Evolutionary conservation across 2,888 invertebrate species (phyloP).

Genomic region (Acronicta aceris): DNA sequence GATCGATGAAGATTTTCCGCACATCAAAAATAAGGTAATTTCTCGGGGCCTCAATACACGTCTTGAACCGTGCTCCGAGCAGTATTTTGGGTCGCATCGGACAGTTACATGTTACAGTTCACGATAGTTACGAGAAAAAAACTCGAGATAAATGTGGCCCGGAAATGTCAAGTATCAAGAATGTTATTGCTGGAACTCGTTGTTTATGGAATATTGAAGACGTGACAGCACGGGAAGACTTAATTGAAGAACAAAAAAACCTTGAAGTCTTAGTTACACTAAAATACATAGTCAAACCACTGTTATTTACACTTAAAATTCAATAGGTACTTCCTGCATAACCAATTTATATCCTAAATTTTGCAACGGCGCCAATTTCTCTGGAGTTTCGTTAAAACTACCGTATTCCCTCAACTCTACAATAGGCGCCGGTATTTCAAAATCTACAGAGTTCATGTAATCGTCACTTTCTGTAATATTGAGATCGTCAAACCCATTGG

Average conservation of each 20-base stretch:
- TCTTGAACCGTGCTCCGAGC: too few relatives aligned
- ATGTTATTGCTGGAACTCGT: neutral
- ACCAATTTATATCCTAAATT: conserved; percentile 72
- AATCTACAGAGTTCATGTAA: conserved; percentile 72
- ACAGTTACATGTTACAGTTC: too few relatives aligned
- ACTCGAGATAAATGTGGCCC: too few relatives aligned
- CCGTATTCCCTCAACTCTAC: conserved; percentile 73
- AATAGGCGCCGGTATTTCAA: conserved; percentile 80
- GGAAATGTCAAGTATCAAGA: neutral
- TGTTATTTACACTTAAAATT: conserved; percentile 66
- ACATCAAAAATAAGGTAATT: too few relatives aligned
- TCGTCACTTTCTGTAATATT: conserved; percentile 68
- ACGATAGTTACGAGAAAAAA: too few relatives aligned
- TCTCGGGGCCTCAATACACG: too few relatives aligned
- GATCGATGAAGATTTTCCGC: too few relatives aligned
- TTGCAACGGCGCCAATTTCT: conserved; percentile 54
- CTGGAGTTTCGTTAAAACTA: conserved; percentile 24
- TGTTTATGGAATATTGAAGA: neutral
- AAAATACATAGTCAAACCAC: neutral
- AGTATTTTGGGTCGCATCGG: too few relatives aligned
- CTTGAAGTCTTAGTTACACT: neutral
- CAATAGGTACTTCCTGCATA: conserved; percentile 82
- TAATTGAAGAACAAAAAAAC: neutral
- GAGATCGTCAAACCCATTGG: conserved; percentile 67
- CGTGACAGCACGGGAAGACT: neutral